Percentiles rank a stretch among this genome's conserved stretches.
Conservation (phyloP, 2,888 invertebrate genomes). For the Fragum whitleyi region DNA sequence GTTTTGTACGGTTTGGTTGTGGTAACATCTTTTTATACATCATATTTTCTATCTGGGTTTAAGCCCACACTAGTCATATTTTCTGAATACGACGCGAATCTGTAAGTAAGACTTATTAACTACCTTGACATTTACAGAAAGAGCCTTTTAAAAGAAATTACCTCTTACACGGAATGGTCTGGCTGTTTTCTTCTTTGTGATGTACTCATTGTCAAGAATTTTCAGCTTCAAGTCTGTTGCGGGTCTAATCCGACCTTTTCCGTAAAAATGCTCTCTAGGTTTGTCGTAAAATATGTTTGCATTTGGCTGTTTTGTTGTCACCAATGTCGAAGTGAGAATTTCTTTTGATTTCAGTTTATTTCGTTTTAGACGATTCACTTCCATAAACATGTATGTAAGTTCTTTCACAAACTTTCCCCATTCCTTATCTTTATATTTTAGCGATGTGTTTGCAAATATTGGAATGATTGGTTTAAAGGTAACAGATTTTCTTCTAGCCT, state of each 20-base stretch:
- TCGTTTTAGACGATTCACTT: conserved; percentile 10
- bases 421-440: conserved; percentile 17
- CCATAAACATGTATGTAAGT: not conserved
- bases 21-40: too few species aligned
- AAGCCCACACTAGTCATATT: too few species aligned
- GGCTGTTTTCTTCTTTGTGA: not conserved
- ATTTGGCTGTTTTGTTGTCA: not conserved
- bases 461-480: conserved; percentile 16
- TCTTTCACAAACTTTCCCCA: conserved; percentile 14
- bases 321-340: not conserved
- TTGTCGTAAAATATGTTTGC: not conserved
- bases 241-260: not conserved
- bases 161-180: not conserved
- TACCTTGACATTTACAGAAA: too few species aligned
- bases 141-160: too few species aligned
- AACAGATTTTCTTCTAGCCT: not conserved
- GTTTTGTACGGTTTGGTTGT: too few species aligned
- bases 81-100: too few species aligned
- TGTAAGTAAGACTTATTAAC: too few species aligned
- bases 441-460: not conserved
- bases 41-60: too few species aligned
- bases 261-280: not conserved
- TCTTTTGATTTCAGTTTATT: not conserved
- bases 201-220: not conserved
- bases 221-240: not conserved